Percentiles rank a stretch among this genome's conserved stretches.
phyloP scores from a whole-genome alignment of 1,140 invertebrate species.

The Temnothorax longispinosus region DNA sequence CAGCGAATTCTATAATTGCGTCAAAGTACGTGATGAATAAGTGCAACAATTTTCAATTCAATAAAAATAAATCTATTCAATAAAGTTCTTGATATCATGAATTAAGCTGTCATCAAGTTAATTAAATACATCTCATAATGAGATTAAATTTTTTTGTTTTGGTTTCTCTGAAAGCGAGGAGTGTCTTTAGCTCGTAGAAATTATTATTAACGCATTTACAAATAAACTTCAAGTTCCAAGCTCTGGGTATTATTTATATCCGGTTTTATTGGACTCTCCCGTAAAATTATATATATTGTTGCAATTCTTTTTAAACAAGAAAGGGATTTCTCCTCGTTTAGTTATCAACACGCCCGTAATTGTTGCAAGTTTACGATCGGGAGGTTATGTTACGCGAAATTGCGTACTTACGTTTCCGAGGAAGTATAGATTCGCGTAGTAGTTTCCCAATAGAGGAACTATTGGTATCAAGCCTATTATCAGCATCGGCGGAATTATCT shows the following conservation, averaged over 20 bases:
- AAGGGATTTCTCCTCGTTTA: neutral
- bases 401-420: constrained; percentile 59
- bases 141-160: neutral
- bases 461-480: neutral
- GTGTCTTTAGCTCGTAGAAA: neutral
- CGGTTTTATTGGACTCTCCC: neutral
- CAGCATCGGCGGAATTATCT: constrained; percentile 9
- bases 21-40: neutral
- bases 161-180: neutral
- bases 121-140: neutral
- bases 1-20: neutral
- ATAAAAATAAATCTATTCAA: neutral
- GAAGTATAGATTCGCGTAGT: neutral
- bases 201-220: neutral
- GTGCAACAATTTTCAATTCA: no score
- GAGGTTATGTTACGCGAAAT: constrained; percentile 47
- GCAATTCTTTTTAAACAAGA: neutral
- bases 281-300: neutral
- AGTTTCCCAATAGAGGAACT: neutral
- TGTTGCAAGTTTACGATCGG: neutral
- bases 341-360: neutral
- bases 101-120: neutral
- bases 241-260: neutral
- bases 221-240: neutral
- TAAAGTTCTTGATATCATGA: neutral